phyloP scores from a whole-genome alignment of 2,888 invertebrate genomes.

The Rosalia funebris region DNA sequence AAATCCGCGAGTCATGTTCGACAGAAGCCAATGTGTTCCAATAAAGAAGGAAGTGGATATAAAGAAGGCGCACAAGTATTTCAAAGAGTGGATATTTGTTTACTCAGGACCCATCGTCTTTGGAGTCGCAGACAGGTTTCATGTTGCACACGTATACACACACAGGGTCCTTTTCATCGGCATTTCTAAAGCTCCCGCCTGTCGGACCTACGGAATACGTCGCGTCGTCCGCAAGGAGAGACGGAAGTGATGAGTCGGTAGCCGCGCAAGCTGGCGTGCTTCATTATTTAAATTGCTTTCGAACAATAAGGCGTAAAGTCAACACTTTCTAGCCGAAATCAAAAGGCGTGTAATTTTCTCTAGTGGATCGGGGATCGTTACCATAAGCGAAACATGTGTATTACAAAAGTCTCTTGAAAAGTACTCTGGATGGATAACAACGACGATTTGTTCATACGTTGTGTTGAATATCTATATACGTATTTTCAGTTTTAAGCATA shows the following conservation, averaged over 20 bases:
- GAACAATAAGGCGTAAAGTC: constrained; percentile 4
- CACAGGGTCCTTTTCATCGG: constrained; percentile 39
- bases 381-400: too few relatives aligned
- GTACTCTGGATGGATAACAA: background rate
- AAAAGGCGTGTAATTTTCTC: constrained; percentile 1
- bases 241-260: constrained; percentile 17
- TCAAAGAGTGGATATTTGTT: constrained; percentile 47
- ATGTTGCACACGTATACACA: constrained; percentile 28
- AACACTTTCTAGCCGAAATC: background rate
- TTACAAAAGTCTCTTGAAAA: too few relatives aligned
- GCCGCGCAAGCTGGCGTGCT: constrained; percentile 21
- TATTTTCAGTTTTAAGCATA: too few relatives aligned
- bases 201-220: background rate
- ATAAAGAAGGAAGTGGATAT: constrained; percentile 30
- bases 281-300: constrained; percentile 37
- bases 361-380: background rate
- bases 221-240: background rate
- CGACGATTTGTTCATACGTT: too few relatives aligned
- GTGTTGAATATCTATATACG: too few relatives aligned
- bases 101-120: constrained; percentile 39
- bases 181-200: constrained; percentile 39
- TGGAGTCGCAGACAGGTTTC: constrained; percentile 33
- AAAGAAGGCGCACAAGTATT: constrained; percentile 39
- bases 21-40: constrained; percentile 23
- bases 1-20: constrained; percentile 25